Base-by-base conservation (phyloP, 2,888 invertebrate genomes). In the Platypus cylindrus region DNA sequence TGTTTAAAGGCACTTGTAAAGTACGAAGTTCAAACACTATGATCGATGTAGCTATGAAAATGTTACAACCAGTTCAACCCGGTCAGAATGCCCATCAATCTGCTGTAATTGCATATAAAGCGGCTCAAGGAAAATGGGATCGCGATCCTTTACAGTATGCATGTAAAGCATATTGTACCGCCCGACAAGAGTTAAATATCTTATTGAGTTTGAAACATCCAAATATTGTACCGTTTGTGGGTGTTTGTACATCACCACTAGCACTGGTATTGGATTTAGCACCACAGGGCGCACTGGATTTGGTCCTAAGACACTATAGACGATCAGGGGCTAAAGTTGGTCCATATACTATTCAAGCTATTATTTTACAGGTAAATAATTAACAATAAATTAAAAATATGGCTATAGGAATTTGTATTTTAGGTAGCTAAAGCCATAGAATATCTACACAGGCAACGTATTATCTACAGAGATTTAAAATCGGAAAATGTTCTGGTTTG, bases 401-500 rank as follows among this genome's bases (percentile, higher is more conserved):
- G n/a, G n/a, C n/a, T n/a, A n/a, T n/a, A 29, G 5, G 16, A 27
- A 17, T 27, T 14, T 22, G 11, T 17, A 22, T 86, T 34, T 62
- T 85, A 94, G 68, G 81, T 87, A 2, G 89, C 94, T 1, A 79
- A 90, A 50, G 95, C 97, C 2, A 71, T 97, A 14, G 93, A 93
- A 60, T 97, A 97, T 63, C 68, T 98, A 15, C 98, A 98, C 64
- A 78, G 85, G 7, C 76, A 83, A 39, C 77, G 85, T 43, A 90
- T 98, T 24, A 90, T 98, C 45, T 97, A 97, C 60, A 68, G 87
- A 26, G 90, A 91, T 59, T 65, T 91, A 8, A 86, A 98, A 68
- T 89, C 93, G 0, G 97, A 97, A 60, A 98, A 98, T 65, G 93
- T 98, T 25, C 64, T 98, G 3, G 95, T 95, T n/a, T 98, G 97